Conservation (phyloP, 1,140 invertebrate species). For the Artemia franciscana region DNA sequence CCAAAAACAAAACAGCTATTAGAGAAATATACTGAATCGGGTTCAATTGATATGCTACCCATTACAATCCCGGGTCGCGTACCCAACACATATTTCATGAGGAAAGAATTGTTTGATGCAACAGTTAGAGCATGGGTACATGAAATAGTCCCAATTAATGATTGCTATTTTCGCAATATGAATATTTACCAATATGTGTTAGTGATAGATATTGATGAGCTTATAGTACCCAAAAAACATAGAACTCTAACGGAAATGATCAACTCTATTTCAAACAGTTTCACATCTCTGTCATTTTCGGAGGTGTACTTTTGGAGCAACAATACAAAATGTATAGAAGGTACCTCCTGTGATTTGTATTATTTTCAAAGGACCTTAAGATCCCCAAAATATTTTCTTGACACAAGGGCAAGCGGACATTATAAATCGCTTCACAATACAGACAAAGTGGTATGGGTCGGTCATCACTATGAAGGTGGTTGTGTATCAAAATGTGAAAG, state of each 20-base stretch:
- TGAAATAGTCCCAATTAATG: neutral
- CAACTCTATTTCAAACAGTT: neutral
- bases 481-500: neutral
- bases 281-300: neutral
- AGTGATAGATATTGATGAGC: neutral
- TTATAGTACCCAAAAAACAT: neutral
- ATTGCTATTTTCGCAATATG: neutral
- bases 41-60: neutral
- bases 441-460: neutral
- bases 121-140: neutral
- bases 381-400: neutral
- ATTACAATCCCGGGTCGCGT: neutral
- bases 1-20: neutral
- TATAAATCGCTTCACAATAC: neutral
- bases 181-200: neutral
- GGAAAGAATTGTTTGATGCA: neutral
- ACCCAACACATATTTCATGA: neutral
- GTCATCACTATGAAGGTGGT: neutral
- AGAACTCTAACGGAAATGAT: neutral
- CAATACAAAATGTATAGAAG: neutral
- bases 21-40: neutral
- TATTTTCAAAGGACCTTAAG: neutral
- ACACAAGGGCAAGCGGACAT: neutral
- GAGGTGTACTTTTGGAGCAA: neutral
- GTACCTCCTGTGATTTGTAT: neutral